phyloP scores from a whole-genome alignment of 2,888 invertebrate genomes.

The Ectemnius continuus region DNA sequence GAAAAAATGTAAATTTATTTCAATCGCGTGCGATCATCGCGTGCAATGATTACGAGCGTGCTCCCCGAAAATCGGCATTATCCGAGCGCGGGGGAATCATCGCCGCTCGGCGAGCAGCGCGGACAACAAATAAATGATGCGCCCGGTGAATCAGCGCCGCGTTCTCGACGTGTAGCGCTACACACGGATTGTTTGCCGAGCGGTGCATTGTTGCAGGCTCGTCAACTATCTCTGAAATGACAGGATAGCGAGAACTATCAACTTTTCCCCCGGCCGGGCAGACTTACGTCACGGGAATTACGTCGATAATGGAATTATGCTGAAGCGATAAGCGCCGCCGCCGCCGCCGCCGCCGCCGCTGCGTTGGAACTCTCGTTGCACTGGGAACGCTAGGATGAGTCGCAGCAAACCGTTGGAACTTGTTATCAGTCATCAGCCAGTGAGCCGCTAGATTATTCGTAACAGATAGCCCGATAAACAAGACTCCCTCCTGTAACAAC shows the following conservation, averaged over 20 bases:
- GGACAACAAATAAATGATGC: background rate
- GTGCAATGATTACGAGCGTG: background rate
- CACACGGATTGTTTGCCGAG: too few species aligned
- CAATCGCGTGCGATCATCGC: background rate
- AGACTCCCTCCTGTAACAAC: too few species aligned
- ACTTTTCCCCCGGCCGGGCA: too few species aligned
- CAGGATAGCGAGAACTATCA: too few species aligned
- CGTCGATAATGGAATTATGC: slow-evolving; percentile 20
- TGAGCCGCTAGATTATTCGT: too few species aligned
- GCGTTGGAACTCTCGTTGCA: slow-evolving; percentile 5
- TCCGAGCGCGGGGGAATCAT: background rate
- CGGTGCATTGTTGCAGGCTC: too few species aligned
- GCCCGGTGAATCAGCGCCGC: background rate
- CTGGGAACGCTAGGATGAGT: slow-evolving; percentile 24
- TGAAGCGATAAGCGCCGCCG: slow-evolving; percentile 9
- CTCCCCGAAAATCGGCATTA: background rate
- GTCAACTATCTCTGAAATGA: too few species aligned
- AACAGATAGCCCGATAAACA: too few species aligned
- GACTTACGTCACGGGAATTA: slow-evolving; percentile 18
- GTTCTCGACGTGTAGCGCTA: too few species aligned
- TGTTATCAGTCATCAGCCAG: too few species aligned
- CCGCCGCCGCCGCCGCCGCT: too few species aligned
- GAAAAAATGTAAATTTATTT: slow-evolving; percentile 5
- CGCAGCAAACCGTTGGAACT: too few species aligned
- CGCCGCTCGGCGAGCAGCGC: background rate